Evolutionary conservation across 1,140 invertebrate species (phyloP), one percentile per base, ranked within the genome.

Genomic region (Bactericera cockerelli): DNA sequence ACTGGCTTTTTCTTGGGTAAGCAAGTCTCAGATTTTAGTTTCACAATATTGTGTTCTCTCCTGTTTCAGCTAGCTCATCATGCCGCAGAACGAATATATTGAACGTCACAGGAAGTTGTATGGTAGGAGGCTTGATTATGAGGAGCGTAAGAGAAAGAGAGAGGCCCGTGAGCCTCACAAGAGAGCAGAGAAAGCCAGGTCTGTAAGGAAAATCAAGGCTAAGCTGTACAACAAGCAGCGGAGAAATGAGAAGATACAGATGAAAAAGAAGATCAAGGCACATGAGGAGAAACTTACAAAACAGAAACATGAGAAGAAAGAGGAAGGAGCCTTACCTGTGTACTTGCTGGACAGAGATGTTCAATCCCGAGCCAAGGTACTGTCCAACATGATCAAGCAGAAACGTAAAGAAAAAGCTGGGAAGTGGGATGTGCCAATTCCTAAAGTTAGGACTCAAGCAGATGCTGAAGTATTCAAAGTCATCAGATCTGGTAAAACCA

Each of bases 1-100:
- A n/a, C n/a, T n/a, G n/a, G n/a, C n/a, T n/a, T n/a, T n/a, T n/a
- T n/a, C n/a, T n/a, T n/a, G n/a, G n/a, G n/a, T n/a, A n/a, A n/a
- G n/a, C n/a, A n/a, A n/a, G n/a, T n/a, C n/a, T n/a, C n/a, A n/a
- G 28, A 31, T 31, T 31, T 13, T 31, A 31, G 28, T 31, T 31
- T 31, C 13, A 31, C 22, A 49, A 49, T 4, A 16, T 49, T 19
- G 42, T 49, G 42, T 19, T 49, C n/a, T 3, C n/a, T 49, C 19
- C 42, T 49, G 42, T 74, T 74, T 71, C 71, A 72, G 69, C 73
- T 49, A 49, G 42, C 72, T 70, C 69, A 84, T 68, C 67, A 96
- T 96, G 97, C 96, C 97, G 66, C 97, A 99, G 77, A 99, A 99
- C 82, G 96, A 99, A 73, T 94, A 99, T 74, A 99, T 99, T 74